Evolutionary conservation across 1,140 invertebrate genomes (phyloP), one percentile per base, ranked within the genome.

Genomic region (Sesamia nonagrioides): DNA sequence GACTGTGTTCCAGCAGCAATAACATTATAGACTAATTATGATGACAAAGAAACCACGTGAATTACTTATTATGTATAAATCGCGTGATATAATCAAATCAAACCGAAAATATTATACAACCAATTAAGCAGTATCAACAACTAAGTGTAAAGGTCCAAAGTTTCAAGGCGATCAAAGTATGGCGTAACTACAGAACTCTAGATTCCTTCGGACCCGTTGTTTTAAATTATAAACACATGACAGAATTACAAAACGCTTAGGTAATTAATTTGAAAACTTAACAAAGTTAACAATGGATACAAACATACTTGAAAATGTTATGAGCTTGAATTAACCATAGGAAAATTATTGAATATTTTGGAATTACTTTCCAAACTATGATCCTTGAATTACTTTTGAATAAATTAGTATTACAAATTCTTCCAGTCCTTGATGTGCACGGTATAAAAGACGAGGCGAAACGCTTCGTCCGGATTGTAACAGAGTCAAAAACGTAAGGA

Each of bases 141-240:
- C 40, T 66, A 77, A 77, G 7, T 35, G 9, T 45, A 37, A 40
- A 78, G 68, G 66, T 71, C 77, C 18, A 6, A 35, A 54, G 63
- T 61, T 77, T 54, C 77, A 78, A 78, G 77, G 77, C 66, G 21
- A 45, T 27, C 37, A 17, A 1, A 42, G 42, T 42, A 66, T 66
- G 61, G 61, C 61, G 61, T 37, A 42, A 66, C 37, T 11, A 42
- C 18, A 42, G 6, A 21, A 66, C 17, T 9, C n/a, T 42, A 66
- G 18, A 42, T 18, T 8, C 17, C 35, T 18, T 21, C 37, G 17
- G 9, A 42, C 13, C 17, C 17, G 35, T 71, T 71, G 45, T 71
- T 54, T 71, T 1, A 21, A n/a, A 13, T 11, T 21, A 66, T 66
- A 66, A 66, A 66, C 60, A 63, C 37, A 21, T 66, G 60, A 17